Evolutionary conservation across 1,140 invertebrate genomes (phyloP).

Genomic region (Bombus waltoni): DNA sequence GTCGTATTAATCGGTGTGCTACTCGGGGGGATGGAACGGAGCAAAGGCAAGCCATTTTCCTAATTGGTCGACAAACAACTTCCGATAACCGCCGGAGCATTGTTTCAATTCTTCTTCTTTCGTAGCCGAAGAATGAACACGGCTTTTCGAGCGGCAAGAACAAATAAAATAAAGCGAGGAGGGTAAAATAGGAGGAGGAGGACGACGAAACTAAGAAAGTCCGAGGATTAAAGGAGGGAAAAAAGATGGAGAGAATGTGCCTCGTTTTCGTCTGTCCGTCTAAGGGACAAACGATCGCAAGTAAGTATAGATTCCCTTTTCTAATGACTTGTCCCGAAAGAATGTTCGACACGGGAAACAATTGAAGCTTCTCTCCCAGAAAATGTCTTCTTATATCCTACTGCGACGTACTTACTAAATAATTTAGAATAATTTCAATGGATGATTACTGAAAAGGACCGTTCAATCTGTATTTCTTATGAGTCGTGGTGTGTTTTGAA

Average conservation of each 20-base stretch:
- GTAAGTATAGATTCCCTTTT: not conserved
- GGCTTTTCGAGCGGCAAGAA: constrained; percentile 16
- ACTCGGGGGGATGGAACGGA: constrained; percentile 18
- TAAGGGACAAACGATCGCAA: constrained; percentile 14
- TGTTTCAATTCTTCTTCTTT: constrained; percentile 43
- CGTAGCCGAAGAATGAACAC: constrained; percentile 25
- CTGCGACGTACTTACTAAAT: too few relatives aligned
- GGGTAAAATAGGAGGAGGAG: not conserved
- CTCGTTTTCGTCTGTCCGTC: not conserved
- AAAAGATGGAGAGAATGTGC: not conserved
- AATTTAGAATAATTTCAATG: too few relatives aligned
- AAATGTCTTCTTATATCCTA: too few relatives aligned
- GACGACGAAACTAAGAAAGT: constrained; percentile 21
- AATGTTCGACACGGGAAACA: not conserved
- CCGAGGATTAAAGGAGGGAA: constrained; percentile 12
- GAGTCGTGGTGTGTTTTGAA: too few relatives aligned
- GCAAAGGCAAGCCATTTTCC: constrained; percentile 52
- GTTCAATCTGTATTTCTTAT: too few relatives aligned
- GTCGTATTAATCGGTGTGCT: constrained; percentile 38
- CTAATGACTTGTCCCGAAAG: constrained; percentile 1
- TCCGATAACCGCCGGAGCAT: constrained; percentile 52
- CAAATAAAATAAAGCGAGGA: constrained; percentile 32
- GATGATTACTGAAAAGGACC: too few relatives aligned
- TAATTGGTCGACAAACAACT: constrained; percentile 57
- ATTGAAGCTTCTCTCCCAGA: not conserved